phyloP scores from a whole-genome alignment of 2,113 vertebrate genomes.

The Tachycineta bicolor region DNA sequence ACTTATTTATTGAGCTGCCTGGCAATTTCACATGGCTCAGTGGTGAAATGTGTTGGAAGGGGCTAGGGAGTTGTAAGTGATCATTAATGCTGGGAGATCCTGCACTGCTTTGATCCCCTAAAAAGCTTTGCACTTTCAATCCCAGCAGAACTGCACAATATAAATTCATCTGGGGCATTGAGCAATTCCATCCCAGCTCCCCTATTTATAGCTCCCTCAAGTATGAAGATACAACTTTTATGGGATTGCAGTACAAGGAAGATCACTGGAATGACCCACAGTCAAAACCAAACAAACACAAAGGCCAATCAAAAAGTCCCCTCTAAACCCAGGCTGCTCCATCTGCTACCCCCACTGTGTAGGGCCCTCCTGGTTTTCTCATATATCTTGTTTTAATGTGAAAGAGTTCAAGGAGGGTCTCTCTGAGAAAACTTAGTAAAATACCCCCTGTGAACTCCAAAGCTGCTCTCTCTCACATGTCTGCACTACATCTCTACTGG shows the following conservation, averaged over 20 bases:
- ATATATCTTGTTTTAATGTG: neutral
- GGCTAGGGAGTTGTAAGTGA: neutral
- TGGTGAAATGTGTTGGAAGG: accelerated
- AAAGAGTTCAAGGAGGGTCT: neutral
- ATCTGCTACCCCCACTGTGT: neutral
- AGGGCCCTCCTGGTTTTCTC: neutral
- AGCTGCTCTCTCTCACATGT: neutral
- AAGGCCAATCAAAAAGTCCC: neutral
- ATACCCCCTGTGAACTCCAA: neutral
- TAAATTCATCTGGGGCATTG: neutral
- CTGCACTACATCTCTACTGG: neutral
- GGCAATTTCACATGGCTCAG: neutral
- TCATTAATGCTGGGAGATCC: neutral
- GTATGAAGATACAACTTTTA: neutral
- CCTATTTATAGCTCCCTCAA: neutral
- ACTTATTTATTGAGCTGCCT: neutral
- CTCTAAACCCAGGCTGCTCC: neutral
- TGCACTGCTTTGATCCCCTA: neutral
- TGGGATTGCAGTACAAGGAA: neutral
- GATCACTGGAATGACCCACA: neutral
- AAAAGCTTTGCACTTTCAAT: neutral
- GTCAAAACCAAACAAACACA: neutral
- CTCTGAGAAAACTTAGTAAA: neutral
- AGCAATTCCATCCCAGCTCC: neutral
- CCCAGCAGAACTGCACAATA: neutral